Evolutionary conservation across 2,888 invertebrate species (phyloP), one percentile per base, ranked within the genome.

Genomic region (Cinara cedri): DNA sequence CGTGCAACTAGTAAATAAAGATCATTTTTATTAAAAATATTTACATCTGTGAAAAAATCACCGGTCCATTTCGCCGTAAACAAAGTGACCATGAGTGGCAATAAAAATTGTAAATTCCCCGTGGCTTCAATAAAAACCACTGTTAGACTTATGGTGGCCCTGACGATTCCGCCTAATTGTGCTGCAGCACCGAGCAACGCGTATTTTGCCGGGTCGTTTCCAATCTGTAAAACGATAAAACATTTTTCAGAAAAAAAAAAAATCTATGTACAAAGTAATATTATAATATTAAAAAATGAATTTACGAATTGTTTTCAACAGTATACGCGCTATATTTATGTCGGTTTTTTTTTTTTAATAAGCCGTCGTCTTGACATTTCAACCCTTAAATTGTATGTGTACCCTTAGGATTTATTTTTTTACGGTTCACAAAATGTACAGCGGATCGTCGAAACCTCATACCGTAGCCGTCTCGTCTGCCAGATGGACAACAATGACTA

Each of bases 111-210:
- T 81, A 90, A 87, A 81, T 85, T 85, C 70, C 90, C 90, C 1
- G 90, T 90, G 60, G 90, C 89, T 85, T 91, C 91, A 78, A 90
- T 89, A 62, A 90, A 86, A 83, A 91, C 90, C 46, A 90, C 90
- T 13, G 90, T 89, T 82, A 91, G 86, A 83, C 89, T 89, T 82
- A 91, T 88, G 11, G 90, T 90, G 87, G 90, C 90, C 72, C 90
- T 86, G 24, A 90, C 88, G 63, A 89, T 87, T n/a, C 89, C 89
- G 11, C 88, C 89, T 49, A 89, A 84, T 84, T 88, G 88, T 11
- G 89, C 88, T 3, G 89, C 89, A 9, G 90, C 90, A 42, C 91
- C 91, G 71, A 90, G 87, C 82, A 90, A 85, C 2, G 90, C 90
- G 85, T 89, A 89, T 84, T 89, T 89, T 24, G 88, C 88, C 24